Percentiles rank a stretch among this genome's conserved stretches.
These are phyloP conservation scores for Chaenogobius annularis DNA, from an alignment of 2,113 vertebrate species.

Conservation along the genomic window DNA sequence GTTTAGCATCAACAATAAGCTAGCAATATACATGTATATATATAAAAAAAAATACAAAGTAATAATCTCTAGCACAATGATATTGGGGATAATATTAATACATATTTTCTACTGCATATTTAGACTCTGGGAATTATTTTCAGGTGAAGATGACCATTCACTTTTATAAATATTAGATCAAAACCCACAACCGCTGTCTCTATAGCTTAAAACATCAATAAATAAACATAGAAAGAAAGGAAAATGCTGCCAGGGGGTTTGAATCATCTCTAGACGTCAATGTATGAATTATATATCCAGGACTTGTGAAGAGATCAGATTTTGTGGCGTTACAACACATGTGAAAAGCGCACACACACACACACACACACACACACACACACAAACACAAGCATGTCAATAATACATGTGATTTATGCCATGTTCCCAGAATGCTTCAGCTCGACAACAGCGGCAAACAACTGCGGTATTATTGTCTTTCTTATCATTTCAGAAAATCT, in stretches of 20 bases:
- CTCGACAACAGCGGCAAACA: neutral
- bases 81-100: no score
- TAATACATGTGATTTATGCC: conserved; percentile 25
- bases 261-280: conserved; percentile 1
- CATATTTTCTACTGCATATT: neutral
- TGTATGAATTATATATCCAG: conserved; percentile 39
- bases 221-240: conserved; percentile 2
- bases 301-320: conserved; percentile 8
- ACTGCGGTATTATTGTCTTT: neutral
- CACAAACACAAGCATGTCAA: conserved; percentile 8
- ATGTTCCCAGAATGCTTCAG: neutral
- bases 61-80: no score
- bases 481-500: neutral
- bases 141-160: conserved; percentile 25
- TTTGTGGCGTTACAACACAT: conserved; percentile 5
- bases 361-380: neutral
- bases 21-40: no score
- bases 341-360: neutral
- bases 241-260: conserved; percentile 4
- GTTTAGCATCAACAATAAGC: no score
- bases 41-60: no score
- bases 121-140: conserved; percentile 21
- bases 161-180: conserved; percentile 36
- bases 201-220: neutral
- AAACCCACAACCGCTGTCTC: conserved; percentile 5